A percentile compares a stretch with the other conserved stretches of the same genome.
Conservation (phyloP, 2,113 vertebrate species). For the Hydropotes inermis region DNA sequence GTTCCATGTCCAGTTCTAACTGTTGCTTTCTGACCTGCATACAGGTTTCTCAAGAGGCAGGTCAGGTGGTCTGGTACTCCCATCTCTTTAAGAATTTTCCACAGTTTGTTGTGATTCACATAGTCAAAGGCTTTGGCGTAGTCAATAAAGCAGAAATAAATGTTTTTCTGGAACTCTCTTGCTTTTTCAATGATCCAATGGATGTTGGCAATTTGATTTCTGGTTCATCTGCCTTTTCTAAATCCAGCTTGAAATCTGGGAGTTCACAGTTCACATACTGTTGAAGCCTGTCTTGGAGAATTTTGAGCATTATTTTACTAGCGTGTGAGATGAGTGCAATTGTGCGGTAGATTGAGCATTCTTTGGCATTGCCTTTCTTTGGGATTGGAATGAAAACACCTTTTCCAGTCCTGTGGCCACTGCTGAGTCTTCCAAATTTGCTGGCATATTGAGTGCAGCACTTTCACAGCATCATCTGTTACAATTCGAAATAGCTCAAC, state of each 20-base stretch:
- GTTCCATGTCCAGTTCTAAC: too few species aligned
- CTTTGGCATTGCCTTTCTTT: background rate
- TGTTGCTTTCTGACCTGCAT: too few species aligned
- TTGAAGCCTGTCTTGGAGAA: background rate
- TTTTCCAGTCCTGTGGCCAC: background rate
- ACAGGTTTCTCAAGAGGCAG: background rate
- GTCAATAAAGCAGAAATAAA: background rate
- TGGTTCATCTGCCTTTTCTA: background rate
- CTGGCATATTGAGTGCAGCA: background rate
- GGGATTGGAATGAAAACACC: background rate
- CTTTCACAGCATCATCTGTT: background rate
- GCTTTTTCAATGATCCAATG: fast-evolving
- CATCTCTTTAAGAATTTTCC: background rate
- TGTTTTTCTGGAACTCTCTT: background rate
- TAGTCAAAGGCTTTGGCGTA: background rate
- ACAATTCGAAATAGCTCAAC: background rate
- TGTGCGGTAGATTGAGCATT: background rate
- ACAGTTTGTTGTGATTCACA: background rate
- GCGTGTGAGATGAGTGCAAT: background rate
- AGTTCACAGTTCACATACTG: background rate
- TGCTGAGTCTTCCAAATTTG: background rate
- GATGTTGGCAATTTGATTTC: background rate
- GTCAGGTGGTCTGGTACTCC: background rate
- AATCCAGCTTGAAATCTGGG: background rate
- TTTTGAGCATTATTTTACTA: background rate